Evolutionary conservation across 2,113 vertebrate species (phyloP).

Genomic region (Oceanodroma tethys): DNA sequence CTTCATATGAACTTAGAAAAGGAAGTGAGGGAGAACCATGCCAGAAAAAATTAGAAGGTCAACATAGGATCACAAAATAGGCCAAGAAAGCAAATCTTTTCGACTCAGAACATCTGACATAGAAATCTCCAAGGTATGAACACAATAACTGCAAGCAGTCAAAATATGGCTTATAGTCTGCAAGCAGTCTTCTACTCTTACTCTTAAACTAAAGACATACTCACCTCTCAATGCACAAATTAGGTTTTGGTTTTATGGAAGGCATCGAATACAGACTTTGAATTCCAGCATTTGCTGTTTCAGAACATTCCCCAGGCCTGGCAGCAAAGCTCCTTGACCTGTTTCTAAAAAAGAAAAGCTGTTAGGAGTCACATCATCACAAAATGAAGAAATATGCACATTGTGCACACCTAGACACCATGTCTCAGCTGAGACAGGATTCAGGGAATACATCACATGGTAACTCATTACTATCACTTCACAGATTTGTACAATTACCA

Average conservation of each 20-base stretch:
- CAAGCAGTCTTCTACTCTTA: background rate
- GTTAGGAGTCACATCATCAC: background rate
- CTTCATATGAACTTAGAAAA: background rate
- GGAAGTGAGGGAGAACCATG: background rate
- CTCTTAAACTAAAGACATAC: background rate
- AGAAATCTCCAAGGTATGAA: background rate
- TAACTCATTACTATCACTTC: background rate
- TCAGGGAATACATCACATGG: background rate
- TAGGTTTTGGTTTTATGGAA: background rate
- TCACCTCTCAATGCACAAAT: constrained; percentile 34
- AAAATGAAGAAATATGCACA: background rate
- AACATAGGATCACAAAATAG: background rate
- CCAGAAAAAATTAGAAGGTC: background rate
- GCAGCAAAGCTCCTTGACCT: background rate
- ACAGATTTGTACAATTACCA: background rate
- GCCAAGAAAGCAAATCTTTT: background rate
- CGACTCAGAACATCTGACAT: background rate
- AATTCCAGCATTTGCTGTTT: background rate
- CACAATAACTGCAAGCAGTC: background rate
- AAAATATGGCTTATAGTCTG: background rate
- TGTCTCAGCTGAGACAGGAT: background rate
- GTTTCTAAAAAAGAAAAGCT: background rate
- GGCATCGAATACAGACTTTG: background rate
- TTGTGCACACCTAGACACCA: background rate
- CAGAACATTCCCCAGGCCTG: background rate